Conservation (phyloP, 64 coral and sea anemone genomes). For the Actinia equina region DNA sequence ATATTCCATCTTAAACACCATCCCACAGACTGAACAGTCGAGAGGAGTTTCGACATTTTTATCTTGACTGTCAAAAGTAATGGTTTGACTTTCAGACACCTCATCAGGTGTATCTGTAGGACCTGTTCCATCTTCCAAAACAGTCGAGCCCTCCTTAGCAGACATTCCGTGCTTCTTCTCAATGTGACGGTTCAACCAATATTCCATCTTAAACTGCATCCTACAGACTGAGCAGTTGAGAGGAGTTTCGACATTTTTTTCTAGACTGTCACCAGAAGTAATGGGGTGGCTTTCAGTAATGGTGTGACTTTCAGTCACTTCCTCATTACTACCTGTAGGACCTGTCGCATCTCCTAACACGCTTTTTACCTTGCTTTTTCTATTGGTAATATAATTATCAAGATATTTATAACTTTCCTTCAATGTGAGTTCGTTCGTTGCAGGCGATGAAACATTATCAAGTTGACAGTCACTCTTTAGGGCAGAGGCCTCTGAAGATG, state of each 20-base stretch:
- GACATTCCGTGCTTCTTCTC: background rate
- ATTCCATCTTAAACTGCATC: background rate
- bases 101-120: background rate
- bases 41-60: background rate
- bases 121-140: too few species aligned
- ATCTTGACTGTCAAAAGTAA: too few species aligned
- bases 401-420: background rate
- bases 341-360: background rate
- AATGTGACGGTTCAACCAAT: background rate
- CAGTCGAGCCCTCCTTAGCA: background rate
- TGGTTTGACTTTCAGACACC: background rate
- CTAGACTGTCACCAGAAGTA: background rate
- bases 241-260: background rate
- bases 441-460: background rate
- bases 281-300: background rate
- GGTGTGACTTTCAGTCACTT: background rate
- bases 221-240: background rate
- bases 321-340: background rate
- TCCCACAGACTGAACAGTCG: background rate
- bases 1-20: background rate
- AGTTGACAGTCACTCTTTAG: background rate
- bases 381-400: background rate
- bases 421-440: background rate
- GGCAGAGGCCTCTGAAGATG: background rate
- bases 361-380: background rate